Evolutionary conservation across 1,140 invertebrate genomes (phyloP).

Genomic region (Drosophila burlai): DNA sequence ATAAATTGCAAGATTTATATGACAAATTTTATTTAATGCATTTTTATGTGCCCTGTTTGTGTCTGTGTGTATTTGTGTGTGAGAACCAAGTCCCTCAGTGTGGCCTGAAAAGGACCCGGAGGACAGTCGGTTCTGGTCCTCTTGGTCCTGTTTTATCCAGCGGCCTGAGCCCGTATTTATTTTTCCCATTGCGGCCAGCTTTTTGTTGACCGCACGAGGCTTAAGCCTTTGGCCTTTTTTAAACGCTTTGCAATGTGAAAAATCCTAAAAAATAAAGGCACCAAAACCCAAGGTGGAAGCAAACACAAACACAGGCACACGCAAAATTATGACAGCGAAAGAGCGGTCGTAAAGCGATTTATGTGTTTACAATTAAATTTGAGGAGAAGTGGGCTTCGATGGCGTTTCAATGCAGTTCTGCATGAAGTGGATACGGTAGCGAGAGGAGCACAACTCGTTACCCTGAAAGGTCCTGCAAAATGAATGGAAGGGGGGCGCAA

Average conservation of each 20-base stretch:
- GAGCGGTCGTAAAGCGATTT: conserved; percentile 37
- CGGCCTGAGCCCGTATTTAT: conserved; percentile 53
- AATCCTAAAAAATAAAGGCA: conserved; percentile 40
- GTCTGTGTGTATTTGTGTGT: conserved; percentile 6
- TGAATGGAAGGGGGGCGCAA: conserved; percentile 24
- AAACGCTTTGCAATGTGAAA: conserved; percentile 48
- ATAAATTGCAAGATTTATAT: conserved; percentile 84
- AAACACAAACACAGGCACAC: not conserved
- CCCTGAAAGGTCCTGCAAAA: conserved; percentile 15
- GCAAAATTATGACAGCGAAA: conserved; percentile 32
- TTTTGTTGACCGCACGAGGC: conserved; percentile 50
- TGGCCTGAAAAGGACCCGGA: conserved; percentile 20
- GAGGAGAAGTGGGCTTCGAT: conserved; percentile 11
- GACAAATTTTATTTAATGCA: conserved; percentile 84
- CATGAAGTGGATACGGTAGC: conserved; percentile 16
- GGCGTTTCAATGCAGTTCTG: conserved; percentile 23
- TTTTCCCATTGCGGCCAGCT: conserved; percentile 50
- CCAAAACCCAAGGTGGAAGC: conserved; percentile 11
- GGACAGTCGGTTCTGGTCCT: conserved; percentile 36
- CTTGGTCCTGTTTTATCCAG: conserved; percentile 42
- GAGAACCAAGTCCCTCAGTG: not conserved
- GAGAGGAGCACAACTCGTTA: conserved; percentile 1
- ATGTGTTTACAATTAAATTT: conserved; percentile 38
- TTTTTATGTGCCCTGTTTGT: conserved; percentile 61
- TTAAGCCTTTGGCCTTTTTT: conserved; percentile 53